Evolutionary conservation across 2,113 vertebrate genomes (phyloP).

Genomic region (Notiomystis cincta): DNA sequence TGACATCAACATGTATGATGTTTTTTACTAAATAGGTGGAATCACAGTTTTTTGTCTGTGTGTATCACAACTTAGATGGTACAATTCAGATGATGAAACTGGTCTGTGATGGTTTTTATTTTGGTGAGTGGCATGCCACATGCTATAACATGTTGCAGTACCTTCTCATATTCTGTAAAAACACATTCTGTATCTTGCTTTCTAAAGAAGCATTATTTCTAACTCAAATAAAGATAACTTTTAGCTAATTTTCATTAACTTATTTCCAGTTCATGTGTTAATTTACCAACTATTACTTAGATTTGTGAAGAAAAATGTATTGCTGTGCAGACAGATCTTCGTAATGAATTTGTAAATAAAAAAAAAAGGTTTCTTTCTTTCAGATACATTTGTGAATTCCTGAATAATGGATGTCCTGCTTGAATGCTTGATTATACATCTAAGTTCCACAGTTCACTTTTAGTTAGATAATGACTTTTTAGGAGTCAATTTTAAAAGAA

Average conservation of each 20-base stretch:
- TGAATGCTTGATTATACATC: not conserved
- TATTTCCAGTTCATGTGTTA: not conserved
- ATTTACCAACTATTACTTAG: not conserved
- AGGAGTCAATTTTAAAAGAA: not conserved
- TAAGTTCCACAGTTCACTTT: not conserved
- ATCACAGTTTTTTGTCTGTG: not conserved
- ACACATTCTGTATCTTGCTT: not conserved
- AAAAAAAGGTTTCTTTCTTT: not conserved
- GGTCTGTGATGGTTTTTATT: not conserved
- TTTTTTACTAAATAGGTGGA: not conserved
- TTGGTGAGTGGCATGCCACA: too few species aligned
- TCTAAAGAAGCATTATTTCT: not conserved
- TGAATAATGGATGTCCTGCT: not conserved
- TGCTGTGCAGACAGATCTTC: not conserved
- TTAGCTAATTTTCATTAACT: not conserved
- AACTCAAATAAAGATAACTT: not conserved
- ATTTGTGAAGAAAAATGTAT: not conserved
- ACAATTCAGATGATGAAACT: not conserved
- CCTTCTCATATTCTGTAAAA: not conserved
- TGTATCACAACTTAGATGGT: not conserved
- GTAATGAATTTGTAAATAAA: not conserved
- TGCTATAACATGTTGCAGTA: fast-evolving
- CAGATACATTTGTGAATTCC: not conserved
- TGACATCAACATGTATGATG: not conserved
- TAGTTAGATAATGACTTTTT: not conserved